A percentile compares a stretch with the other conserved stretches of the same genome.
phyloP scores from a whole-genome alignment of 2,113 vertebrate genomes.

The Charina bottae region DNA sequence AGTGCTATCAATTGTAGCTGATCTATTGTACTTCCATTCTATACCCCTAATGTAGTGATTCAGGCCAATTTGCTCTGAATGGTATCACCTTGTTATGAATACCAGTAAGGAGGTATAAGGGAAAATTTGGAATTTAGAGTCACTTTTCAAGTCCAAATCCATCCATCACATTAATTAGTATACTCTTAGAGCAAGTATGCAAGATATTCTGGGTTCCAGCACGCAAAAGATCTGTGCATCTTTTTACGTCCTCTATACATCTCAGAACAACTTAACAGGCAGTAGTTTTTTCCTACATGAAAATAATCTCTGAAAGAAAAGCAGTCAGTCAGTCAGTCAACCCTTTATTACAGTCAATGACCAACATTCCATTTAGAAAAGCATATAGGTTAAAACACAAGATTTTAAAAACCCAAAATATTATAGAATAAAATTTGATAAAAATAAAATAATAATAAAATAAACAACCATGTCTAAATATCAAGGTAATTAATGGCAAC shows the following conservation, averaged over 20 bases:
- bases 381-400: background rate
- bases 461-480: background rate
- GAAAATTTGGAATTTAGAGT: slow-evolving; percentile 26
- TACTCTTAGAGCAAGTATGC: background rate
- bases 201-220: background rate
- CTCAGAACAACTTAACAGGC: background rate
- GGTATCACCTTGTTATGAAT: slow-evolving; percentile 19
- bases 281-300: background rate
- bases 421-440: background rate
- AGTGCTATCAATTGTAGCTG: slow-evolving; percentile 9
- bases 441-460: background rate
- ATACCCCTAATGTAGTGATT: background rate
- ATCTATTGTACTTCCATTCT: background rate
- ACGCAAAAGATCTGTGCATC: slow-evolving; percentile 38
- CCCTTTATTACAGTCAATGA: background rate
- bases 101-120: background rate
- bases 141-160: slow-evolving; percentile 18
- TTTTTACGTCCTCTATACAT: background rate
- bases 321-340: background rate
- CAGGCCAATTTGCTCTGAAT: slow-evolving; percentile 19
- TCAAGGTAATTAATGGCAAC: background rate
- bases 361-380: background rate
- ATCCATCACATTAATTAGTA: slow-evolving; percentile 30
- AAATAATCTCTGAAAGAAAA: background rate
- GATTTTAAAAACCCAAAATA: background rate